Evolutionary conservation across 1,140 invertebrate genomes (phyloP), one percentile per base, ranked within the genome.

Genomic region (Ostrea denselamellosa): DNA sequence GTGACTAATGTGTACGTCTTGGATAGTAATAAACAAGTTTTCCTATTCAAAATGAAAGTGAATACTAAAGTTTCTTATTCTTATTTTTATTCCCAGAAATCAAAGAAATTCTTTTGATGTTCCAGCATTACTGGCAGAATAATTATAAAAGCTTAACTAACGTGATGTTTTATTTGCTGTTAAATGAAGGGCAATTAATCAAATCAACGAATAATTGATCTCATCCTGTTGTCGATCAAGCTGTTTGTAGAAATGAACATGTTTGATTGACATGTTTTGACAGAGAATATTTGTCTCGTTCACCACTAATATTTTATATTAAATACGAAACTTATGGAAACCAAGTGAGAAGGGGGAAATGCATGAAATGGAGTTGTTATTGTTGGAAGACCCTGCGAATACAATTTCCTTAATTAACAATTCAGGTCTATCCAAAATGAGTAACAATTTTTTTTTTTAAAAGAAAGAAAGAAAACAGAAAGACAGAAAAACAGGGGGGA

Each of bases 261-360:
- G 28, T 77, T 28, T 77, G 68, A 77, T 77, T 77, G 68, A 77
- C 68, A 77, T 44, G 10, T 77, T 77, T 77, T 77, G 68, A 77
- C 68, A 77, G 22, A 28, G 25, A 25, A 77, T 28, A 28, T 34
- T 5, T 44, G 34, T 44, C 34, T 44, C 34, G 34, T 44, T 44
- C 34, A 44, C 34, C 34, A 44, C 34, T 44, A 5, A 44, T 44
- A 44, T 44, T 44, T 44, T 44, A n/a, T 44, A 44, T 44, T 1
- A 44, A 44, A 44, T 44, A 2, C 5, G 1, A 5, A 44, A 44
- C 34, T 44, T 44, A 44, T 44, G 34, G 34, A 44, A 44, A 44
- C 34, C 34, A 44, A 44, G 5, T 44, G 34, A 44, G 34, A 44
- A 44, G 34, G n/a, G n/a, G n/a, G n/a, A n/a, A n/a, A n/a, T n/a